phyloP scores from a whole-genome alignment of 2,113 vertebrate species.

The Nyctibius bracteatus region DNA sequence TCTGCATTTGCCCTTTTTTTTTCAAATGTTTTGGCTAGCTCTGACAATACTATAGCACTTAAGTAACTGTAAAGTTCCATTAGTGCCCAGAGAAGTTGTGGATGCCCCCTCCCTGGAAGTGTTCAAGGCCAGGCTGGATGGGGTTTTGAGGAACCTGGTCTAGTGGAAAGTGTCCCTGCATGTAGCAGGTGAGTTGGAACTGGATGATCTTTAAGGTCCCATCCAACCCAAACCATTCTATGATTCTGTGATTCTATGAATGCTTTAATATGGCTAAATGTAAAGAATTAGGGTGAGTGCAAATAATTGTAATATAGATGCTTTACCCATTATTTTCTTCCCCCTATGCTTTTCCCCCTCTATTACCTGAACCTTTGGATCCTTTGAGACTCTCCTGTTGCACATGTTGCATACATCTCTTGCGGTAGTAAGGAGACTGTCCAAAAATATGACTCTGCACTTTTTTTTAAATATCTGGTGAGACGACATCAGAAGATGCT shows the following conservation, averaged over 20 bases:
- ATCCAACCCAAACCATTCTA: too few species aligned
- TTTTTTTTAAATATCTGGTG: neutral
- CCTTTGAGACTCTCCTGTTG: neutral
- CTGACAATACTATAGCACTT: neutral
- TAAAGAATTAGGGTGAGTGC: neutral
- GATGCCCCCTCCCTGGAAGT: too few species aligned
- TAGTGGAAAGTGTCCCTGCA: too few species aligned
- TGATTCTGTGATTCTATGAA: too few species aligned
- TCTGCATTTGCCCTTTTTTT: neutral
- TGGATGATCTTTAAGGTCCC: too few species aligned
- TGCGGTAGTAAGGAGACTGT: accelerated
- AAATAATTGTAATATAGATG: neutral
- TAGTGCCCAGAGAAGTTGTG: too few species aligned
- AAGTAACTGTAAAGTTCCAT: neutral
- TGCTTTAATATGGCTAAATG: neutral
- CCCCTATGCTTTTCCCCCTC: neutral
- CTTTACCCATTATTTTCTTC: neutral
- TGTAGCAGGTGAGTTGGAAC: too few species aligned
- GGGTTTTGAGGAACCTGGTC: too few species aligned
- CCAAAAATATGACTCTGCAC: neutral
- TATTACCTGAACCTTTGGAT: neutral
- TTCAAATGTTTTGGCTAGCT: neutral
- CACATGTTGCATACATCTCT: neutral
- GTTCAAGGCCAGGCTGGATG: too few species aligned
- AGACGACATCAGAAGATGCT: neutral